These are phyloP conservation scores for Chirona hameri DNA, from an alignment of 2,888 invertebrate species.

Conservation along the genomic window DNA sequence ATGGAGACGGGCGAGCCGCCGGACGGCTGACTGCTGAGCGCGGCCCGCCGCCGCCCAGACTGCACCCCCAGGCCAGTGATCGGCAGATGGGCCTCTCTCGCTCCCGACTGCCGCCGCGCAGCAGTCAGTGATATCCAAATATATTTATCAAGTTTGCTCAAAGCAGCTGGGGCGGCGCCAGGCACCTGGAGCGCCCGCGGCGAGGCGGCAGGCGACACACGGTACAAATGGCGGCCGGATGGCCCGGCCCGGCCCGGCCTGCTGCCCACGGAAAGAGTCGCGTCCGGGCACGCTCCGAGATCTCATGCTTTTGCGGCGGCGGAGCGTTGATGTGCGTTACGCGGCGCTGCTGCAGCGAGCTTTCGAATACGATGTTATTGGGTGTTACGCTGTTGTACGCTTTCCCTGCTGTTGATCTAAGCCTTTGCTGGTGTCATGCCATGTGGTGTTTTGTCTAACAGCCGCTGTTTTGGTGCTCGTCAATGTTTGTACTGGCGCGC, in stretches of 20 bases:
- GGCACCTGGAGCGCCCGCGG: background rate
- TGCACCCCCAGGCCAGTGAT: background rate
- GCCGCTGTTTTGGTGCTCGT: background rate
- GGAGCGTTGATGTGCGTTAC: background rate
- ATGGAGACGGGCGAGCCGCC: constrained; percentile 24
- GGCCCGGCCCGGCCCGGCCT: no score
- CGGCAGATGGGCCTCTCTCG: background rate
- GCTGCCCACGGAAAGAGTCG: no score
- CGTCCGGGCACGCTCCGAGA: background rate
- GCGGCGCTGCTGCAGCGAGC: background rate
- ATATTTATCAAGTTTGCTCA: constrained; percentile 12
- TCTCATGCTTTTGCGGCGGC: background rate
- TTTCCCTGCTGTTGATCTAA: background rate
- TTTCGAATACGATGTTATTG: background rate
- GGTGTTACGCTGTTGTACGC: constrained; percentile 22
- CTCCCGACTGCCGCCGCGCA: background rate
- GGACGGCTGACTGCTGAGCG: background rate
- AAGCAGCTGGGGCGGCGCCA: background rate
- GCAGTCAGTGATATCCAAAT: background rate
- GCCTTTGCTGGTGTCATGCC: background rate
- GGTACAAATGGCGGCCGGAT: background rate
- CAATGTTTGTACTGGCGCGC: background rate
- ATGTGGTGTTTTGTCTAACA: background rate
- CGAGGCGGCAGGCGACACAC: background rate
- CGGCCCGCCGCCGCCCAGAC: background rate